Base-by-base conservation (phyloP, 2,113 vertebrate species). In the Daphoenositta chrysoptera region DNA sequence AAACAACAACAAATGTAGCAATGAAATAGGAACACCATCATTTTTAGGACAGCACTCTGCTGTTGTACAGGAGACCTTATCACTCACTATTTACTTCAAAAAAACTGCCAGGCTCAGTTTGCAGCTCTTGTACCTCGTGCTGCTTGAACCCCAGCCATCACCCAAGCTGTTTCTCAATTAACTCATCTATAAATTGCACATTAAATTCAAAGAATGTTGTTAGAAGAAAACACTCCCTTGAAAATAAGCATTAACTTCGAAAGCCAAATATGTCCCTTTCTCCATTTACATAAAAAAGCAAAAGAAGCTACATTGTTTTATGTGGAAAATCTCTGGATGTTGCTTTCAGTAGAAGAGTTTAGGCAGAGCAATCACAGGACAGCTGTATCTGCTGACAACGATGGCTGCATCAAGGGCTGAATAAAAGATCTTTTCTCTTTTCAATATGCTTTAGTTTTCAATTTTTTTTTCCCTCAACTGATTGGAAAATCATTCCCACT, bases 401-500 rank as follows among this genome's bases (percentile, higher is more conserved):
- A 60, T 1, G 5, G 65, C 40, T 53, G 19, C 42, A 70, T 54
- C 66, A 61, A 66, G 56, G 35, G 40, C 65, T 75, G 27, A 66
- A 58, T 39, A 76, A 72, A 60, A 81, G 35, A 47, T 27, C 28
- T 63, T 71, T 75, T 50, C 73, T 68, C 31, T 56, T 89, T 96
- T 76, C 61, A 75, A 53, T 15, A 53, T 0, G 3, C 31, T 73
- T 35, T 28, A 30, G 42, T 69, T 93, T 87, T 79, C 45, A 89
- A 76, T 57, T 87, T 72, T 87, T 47, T 57, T 87, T 72, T 87
- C 42, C 57, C 58, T 85, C 73, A 61, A 13, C 61, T 65, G 77
- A 96, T 23, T 79, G 42, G 84, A 89, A 83, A 94, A 87, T 82
- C 45, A 72, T 73, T 89, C 72, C 33, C 69, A 40, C 39, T 83